These are phyloP conservation scores for Agapornis canus DNA, from an alignment of 2,797 vertebrate species.

Conservation along the genomic window DNA sequence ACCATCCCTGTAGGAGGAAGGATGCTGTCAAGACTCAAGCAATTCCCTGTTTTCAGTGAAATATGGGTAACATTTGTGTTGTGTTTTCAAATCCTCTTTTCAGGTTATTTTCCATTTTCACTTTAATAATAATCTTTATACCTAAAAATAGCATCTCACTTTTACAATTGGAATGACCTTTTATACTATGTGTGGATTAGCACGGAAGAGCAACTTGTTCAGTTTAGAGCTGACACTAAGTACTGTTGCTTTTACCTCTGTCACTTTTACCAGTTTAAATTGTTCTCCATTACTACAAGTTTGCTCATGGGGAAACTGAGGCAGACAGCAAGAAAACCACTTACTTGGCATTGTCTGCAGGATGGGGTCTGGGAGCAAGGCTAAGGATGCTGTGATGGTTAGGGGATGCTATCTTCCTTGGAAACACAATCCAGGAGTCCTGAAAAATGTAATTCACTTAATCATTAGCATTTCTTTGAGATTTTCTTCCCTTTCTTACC, in stretches of 20 bases:
- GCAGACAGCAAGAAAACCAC: not conserved
- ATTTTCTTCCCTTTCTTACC: not conserved
- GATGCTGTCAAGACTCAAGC: not conserved
- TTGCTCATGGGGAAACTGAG: not conserved
- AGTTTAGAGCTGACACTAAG: not conserved
- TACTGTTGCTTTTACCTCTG: not conserved
- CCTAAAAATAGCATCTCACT: not conserved
- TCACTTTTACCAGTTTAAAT: not conserved
- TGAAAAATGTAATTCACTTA: not conserved
- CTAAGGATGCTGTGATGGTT: not conserved
- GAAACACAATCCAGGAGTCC: not conserved
- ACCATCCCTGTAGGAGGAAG: not conserved
- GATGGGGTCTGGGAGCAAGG: rapidly evolving
- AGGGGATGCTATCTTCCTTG: not conserved
- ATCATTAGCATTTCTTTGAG: not conserved
- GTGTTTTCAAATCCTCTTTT: not conserved
- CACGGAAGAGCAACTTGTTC: not conserved
- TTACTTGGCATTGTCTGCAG: not conserved
- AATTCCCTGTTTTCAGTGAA: slow-evolving; percentile 16
- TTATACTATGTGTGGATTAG: not conserved
- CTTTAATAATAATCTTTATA: not conserved
- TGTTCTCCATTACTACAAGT: not conserved
- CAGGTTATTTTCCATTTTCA: slow-evolving; percentile 8
- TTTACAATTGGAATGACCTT: not conserved
- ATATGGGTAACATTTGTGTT: not conserved